phyloP scores from a whole-genome alignment of 1,140 invertebrate species.

The Cataglyphis hispanica region DNA sequence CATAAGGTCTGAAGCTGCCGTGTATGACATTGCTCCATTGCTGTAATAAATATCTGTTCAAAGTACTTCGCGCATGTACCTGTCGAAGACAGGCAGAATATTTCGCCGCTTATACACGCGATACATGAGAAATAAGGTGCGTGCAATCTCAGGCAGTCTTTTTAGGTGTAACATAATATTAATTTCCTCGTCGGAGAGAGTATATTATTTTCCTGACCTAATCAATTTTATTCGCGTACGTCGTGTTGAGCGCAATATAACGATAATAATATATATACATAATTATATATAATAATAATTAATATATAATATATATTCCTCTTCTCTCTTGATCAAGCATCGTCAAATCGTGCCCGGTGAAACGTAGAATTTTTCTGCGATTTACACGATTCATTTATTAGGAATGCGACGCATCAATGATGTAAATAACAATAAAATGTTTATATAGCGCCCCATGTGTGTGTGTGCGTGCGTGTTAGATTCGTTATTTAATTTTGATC shows the following conservation, averaged over 20 bases:
- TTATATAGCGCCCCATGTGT: slow-evolving; percentile 55
- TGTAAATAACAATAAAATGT: slow-evolving; percentile 66
- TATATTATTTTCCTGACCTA: slow-evolving; percentile 69
- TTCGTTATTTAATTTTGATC: slow-evolving; percentile 61
- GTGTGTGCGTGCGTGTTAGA: slow-evolving; percentile 36
- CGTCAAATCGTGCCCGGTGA: slow-evolving; percentile 30
- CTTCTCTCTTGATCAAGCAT: background rate
- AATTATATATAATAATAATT: slow-evolving; percentile 33
- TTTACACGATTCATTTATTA: slow-evolving; percentile 21
- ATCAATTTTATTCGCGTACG: slow-evolving; percentile 65
- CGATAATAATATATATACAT: slow-evolving; percentile 40
- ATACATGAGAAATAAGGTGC: slow-evolving; percentile 53
- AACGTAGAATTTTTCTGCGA: slow-evolving; percentile 26
- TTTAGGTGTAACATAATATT: slow-evolving; percentile 64
- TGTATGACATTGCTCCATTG: slow-evolving; percentile 51
- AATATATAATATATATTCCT: slow-evolving; percentile 58
- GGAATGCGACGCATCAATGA: slow-evolving; percentile 44
- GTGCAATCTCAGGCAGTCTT: slow-evolving; percentile 51
- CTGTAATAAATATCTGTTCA: slow-evolving; percentile 31
- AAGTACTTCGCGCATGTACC: slow-evolving; percentile 44
- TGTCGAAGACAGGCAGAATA: slow-evolving; percentile 13
- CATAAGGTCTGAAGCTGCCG: slow-evolving; percentile 68
- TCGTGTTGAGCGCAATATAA: slow-evolving; percentile 29
- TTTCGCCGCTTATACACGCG: slow-evolving; percentile 36
- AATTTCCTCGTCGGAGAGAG: slow-evolving; percentile 63